phyloP scores from a whole-genome alignment of 2,113 vertebrate genomes.

The Caracal caracal region DNA sequence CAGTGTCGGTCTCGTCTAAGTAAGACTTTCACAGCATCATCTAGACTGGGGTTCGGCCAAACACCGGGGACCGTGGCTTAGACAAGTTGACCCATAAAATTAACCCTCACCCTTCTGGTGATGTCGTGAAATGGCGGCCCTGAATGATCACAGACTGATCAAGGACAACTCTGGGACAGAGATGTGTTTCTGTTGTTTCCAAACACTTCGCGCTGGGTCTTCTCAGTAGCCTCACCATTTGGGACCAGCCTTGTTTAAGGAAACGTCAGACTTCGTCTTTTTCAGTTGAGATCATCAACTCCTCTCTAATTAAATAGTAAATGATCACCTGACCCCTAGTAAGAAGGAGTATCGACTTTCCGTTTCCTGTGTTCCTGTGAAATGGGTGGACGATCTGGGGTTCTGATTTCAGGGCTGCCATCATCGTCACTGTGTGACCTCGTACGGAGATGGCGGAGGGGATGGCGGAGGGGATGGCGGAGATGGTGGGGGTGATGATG shows the following conservation, averaged over 20 bases:
- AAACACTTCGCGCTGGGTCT: background rate
- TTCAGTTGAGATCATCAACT: background rate
- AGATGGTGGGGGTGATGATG: too few species aligned
- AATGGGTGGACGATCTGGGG: background rate
- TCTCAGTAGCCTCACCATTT: background rate
- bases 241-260: background rate
- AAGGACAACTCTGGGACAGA: accelerated
- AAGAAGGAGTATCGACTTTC: background rate
- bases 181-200: background rate
- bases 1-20: background rate
- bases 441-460: background rate
- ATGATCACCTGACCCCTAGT: background rate
- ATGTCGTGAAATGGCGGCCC: accelerated
- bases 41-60: background rate
- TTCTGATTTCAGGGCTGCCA: background rate
- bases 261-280: background rate
- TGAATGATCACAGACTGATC: too few species aligned
- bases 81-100: background rate
- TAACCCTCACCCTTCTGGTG: accelerated
- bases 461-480: background rate
- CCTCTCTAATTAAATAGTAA: background rate
- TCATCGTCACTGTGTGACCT: background rate
- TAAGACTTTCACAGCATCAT: background rate
- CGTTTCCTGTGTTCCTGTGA: background rate
- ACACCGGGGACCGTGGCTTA: background rate